Base-by-base conservation (phyloP, 2,797 vertebrate species). In the Hozukius guyotensis region DNA sequence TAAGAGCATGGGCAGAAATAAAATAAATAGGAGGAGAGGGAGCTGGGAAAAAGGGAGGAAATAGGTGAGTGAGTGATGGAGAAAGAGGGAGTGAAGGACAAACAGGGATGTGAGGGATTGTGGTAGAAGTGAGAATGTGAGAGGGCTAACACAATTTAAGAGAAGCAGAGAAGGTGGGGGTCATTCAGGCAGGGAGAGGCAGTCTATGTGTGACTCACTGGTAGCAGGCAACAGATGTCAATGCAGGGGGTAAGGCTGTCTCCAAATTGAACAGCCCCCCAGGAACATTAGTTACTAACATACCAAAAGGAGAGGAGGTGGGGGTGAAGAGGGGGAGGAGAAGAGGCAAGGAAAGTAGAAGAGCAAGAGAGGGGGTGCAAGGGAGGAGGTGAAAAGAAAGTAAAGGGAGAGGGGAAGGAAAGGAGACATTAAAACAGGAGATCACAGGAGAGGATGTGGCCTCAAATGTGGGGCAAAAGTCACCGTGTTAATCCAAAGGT, bases 141-240 rank as follows among this genome's bases (percentile, higher is more conserved):
- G 80, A 81, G 76, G 56, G 67, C 75, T 77, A 80, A 88, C n/a
- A 63, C 61, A 75, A 78, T 80, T 86, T 77, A 56, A 71, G 67
- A 66, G 73, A 57, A 81, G 53, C 22, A 72, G 57, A 72, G 60
- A 75, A 24, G 57, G 68, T 57, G 80, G 86, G 81, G 83, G 74
- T 77, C 27, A 80, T 67, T 64, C 31, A 62, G 71, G 56, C 63
- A 31, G 65, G 20, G 76, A 67, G 24, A 84, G n/a, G 57, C 18
- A 6, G 32, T 62, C 31, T 62, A 16, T 67, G 52, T 60, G 79
- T 63, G 82, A 82, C 49, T 89, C 83, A 86, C 42, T 89, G 85
- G 88, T 90, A 88, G 90, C 76, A 84, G 78, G 84, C 85, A 92
- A 80, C 91, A 93, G 80, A 92, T 93, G 91, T 93, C 88, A 89